Base-by-base conservation (phyloP, 2,888 invertebrate species). In the Pristionchus mayeri region DNA sequence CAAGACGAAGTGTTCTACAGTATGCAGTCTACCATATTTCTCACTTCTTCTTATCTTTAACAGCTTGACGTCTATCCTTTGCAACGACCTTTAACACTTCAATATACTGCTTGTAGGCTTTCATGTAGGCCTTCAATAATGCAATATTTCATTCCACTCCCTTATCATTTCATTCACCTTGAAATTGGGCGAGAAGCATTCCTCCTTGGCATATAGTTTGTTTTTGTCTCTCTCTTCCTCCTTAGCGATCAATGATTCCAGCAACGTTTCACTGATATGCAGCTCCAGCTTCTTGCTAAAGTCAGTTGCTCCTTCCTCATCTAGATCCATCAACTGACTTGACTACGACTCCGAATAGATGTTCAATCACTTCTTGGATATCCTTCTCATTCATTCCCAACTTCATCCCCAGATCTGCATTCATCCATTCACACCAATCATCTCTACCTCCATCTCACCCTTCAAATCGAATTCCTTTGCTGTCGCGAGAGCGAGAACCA, bases 321-420 rank as follows among this genome's bases (percentile, higher is more conserved):
- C n/a, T n/a, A n/a, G 18, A 71, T 40, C n/a, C 13, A 1, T 76
- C 71, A 40, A 71, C 18, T 21, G 1, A 4, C 9, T 48, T n/a
- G 4, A 27, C 27, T 1, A 78, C 76, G 4, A 18, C 37, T 71
- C 37, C 11, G 27, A 80, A 80, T 2, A 80, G 80, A 24, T n/a
- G 16, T n/a, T 40, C n/a, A 24, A 80, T 54, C 11, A 37, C 37
- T 13, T 54, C 54, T 1, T 57, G 37, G 27, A 80, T 57, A 40
- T 80, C 80, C 0, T 80, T 50, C 40, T 80, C 27, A 4, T 24
- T 34, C 54, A 80, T 80, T 37, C 54, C 80, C 4, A 57, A 24
- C 16, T 24, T 40, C 7, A 0, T 27, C 40, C 3, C 57, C n/a
- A 80, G 80, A 18, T 30, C 80, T 80, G 34, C 57, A 80, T 18